A percentile compares a stretch with the other conserved stretches of the same genome.
These are phyloP conservation scores for Callopanchax toddi DNA, from an alignment of 2,113 vertebrate species.

Conservation along the genomic window DNA sequence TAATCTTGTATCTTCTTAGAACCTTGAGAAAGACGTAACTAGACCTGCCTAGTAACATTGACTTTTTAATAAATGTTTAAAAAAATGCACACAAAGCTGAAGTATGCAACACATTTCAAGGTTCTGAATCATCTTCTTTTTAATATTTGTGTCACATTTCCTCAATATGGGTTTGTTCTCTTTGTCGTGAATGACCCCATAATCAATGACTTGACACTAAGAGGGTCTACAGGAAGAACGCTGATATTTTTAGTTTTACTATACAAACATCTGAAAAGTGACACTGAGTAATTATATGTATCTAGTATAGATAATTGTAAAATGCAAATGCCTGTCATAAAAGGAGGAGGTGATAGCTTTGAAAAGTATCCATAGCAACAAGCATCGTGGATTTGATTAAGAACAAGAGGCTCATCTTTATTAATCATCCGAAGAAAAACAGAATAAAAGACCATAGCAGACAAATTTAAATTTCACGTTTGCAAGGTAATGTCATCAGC, in stretches of 20 bases:
- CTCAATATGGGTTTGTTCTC: too few species aligned
- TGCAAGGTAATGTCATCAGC: slow-evolving; percentile 29
- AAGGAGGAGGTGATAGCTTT: background rate
- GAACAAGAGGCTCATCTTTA: slow-evolving; percentile 20
- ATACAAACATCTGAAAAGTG: background rate
- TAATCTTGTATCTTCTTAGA: too few species aligned
- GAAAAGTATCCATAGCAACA: slow-evolving; percentile 39
- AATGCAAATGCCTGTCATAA: slow-evolving; percentile 12
- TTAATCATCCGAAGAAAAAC: slow-evolving; percentile 23
- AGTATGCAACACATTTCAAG: too few species aligned
- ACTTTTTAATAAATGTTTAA: too few species aligned
- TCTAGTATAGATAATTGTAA: slow-evolving; percentile 12
- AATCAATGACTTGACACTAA: too few species aligned
- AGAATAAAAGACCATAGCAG: slow-evolving; percentile 14
- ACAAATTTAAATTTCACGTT: slow-evolving; percentile 35
- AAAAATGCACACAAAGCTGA: too few species aligned
- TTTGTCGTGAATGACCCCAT: too few species aligned
- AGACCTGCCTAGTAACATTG: too few species aligned
- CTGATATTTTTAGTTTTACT: background rate
- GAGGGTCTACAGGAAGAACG: too few species aligned
- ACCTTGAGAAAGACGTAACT: too few species aligned
- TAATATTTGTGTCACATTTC: too few species aligned
- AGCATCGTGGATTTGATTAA: slow-evolving; percentile 20
- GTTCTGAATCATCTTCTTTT: too few species aligned
- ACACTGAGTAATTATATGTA: slow-evolving; percentile 12